Percentiles rank a stretch among this genome's conserved stretches.
These are phyloP conservation scores for Jacana jacana DNA, from an alignment of 2,113 vertebrate species.

Conservation along the genomic window DNA sequence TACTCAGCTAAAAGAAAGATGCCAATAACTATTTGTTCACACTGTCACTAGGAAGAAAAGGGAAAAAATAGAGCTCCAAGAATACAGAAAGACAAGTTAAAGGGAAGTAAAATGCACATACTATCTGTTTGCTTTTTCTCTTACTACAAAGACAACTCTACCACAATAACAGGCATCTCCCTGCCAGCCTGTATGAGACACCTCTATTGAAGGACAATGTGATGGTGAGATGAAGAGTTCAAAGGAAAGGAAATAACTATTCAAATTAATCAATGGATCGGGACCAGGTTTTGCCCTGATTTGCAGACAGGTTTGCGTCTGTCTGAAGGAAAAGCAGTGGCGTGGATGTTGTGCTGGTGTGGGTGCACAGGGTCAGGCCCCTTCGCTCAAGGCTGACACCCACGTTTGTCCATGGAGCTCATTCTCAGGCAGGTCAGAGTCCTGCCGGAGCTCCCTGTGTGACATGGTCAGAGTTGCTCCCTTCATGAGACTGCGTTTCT, in stretches of 20 bases:
- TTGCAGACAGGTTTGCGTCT: background rate
- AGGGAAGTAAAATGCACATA: background rate
- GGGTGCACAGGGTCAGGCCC: rapidly evolving
- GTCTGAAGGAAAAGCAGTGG: background rate
- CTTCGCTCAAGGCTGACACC: background rate
- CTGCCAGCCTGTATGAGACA: background rate
- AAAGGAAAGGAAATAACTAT: background rate
- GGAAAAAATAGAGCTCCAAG: background rate
- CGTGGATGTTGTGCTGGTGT: background rate
- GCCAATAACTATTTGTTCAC: background rate
- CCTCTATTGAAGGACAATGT: background rate
- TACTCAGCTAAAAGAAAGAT: background rate
- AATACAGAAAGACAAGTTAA: slow-evolving; percentile 1
- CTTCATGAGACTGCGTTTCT: background rate
- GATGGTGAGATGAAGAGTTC: background rate
- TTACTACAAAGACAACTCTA: background rate
- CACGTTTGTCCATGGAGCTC: rapidly evolving
- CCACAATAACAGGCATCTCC: background rate
- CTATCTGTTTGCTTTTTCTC: background rate
- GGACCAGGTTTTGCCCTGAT: background rate
- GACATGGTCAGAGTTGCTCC: background rate
- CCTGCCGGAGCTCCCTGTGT: background rate
- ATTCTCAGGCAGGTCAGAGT: background rate
- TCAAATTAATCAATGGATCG: background rate
- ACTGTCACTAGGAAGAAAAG: slow-evolving; percentile 7